Base-by-base conservation (phyloP, 2,113 vertebrate species). In the Pachypanchax playfairii region DNA sequence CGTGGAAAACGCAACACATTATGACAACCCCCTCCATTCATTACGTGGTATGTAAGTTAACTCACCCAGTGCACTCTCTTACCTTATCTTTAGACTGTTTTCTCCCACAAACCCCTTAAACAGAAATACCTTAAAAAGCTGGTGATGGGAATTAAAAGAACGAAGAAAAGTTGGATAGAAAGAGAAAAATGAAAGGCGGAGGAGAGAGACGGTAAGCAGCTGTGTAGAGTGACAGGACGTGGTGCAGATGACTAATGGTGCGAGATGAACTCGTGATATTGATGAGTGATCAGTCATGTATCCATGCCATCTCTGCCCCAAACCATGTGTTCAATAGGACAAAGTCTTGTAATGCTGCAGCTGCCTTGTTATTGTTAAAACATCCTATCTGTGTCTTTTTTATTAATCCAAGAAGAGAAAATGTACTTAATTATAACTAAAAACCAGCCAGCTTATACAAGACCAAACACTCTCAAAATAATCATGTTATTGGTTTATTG, bases 1-100 rank as follows among this genome's bases (percentile, higher is more conserved):
- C n/a, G 80, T 78, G 80, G 87, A 92, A 89, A 90, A 88, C 83
- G 49, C 79, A 77, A 85, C 87, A 86, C 75, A 85, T 88, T 87
- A 88, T 87, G 77, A 88, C 75, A 83, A 80, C 82, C 70, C 56
- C 65, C 66, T 64, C 41, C 26, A 39, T 38, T 63, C 20, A 22
- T 79, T 84, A 85, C 73, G 85, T 75, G 69, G 74, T 38, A 77
- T 74, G 29, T 56, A 77, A 66, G 70, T 68, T 76, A 88, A 76
- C 65, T 68, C 44, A 38, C 43, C 70, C 14, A 2, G 17, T 3
- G n/a, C 48, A 47, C 56, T 79, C 55, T 65, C 67, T 50, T 72
- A 31, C 39, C 71, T 56, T 62, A 76, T 60, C 44, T 55, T 46
- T 41, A 59, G 59, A 64, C 63, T 69, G 67, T 65, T 79, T 74